Base-by-base conservation (phyloP, 2,797 vertebrate genomes). In the Limnodromus scolopaceus region DNA sequence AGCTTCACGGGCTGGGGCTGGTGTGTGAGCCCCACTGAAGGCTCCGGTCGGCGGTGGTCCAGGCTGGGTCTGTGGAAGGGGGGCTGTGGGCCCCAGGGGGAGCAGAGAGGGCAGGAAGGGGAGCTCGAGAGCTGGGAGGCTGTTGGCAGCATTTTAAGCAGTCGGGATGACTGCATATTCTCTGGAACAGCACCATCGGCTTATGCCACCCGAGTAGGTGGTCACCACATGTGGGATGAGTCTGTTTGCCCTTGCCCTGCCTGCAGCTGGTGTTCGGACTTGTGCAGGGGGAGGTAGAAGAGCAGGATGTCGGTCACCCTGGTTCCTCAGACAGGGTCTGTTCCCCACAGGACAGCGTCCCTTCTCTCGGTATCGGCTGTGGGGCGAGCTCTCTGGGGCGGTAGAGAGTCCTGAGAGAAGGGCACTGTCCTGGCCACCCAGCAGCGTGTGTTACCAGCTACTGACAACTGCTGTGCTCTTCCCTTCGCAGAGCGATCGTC, bases 401-500 rank as follows among this genome's bases (percentile, higher is more conserved):
- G 25, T 4, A 6, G 38, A 45, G 36, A 30, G 20, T 3, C 2
- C 25, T 20, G 46, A 45, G 19, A 6, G 27, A 41, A 45, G 49
- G n/a, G 16, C 25, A 6, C 18, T 43, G 20, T 23, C 5, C 19
- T 36, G 51, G 45, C 7, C 6, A 1, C 39, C 48, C 48, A 54
- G 48, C 30, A 84, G 32, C 1, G 0, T 1, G 1, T 39, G 41
- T 28, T 57, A 18, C 11, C 6, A 45, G n/a, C 70, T 76, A 1
- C 63, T 93, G 48, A 66, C 91, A 41, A 69, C 88, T 83, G 16
- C 25, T 85, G 5, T 83, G 61, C 88, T 89, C 96, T 97, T 91
- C 34, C 80, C 82, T 96, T 96, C 48, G 25, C 97, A 99, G 99
- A 99, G 99, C 64, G 99, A 99, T 95, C 98, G 99, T 98, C 99